phyloP scores from a whole-genome alignment of 2,113 vertebrate species.

The Cebus imitator region DNA sequence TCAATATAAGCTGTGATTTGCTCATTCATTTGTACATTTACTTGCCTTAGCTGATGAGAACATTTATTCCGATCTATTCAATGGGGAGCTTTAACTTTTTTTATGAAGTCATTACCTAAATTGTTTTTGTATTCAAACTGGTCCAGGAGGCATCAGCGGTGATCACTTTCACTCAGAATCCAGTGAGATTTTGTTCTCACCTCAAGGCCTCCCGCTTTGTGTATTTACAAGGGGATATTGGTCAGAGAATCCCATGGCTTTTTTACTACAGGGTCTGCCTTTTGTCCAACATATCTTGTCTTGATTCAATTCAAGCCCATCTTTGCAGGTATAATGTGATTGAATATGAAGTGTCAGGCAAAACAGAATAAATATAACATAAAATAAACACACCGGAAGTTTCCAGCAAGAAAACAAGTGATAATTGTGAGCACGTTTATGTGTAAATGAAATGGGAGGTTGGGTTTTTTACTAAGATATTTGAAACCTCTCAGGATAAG shows the following conservation, averaged over 20 bases:
- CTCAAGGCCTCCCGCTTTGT: not conserved
- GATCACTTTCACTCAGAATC: not conserved
- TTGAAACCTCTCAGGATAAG: not conserved
- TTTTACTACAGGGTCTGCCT: not conserved
- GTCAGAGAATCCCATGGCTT: not conserved
- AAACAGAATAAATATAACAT: not conserved
- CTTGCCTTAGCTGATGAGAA: conserved; percentile 57
- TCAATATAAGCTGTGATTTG: not conserved
- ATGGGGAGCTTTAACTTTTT: conserved; percentile 69
- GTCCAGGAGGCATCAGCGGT: conserved; percentile 17
- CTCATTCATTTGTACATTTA: conserved; percentile 57
- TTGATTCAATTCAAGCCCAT: not conserved
- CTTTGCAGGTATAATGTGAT: not conserved
- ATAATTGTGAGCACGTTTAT: not conserved
- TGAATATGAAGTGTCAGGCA: not conserved
- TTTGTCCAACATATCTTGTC: not conserved
- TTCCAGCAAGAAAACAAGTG: not conserved
- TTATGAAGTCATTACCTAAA: conserved; percentile 77
- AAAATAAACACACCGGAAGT: not conserved
- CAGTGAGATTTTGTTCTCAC: not conserved
- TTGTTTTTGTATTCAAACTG: conserved; percentile 58
- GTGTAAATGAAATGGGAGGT: not conserved
- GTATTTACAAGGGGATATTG: not conserved
- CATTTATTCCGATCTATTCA: conserved; percentile 57
- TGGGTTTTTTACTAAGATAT: not conserved